phyloP scores from a whole-genome alignment of 2,888 invertebrate genomes.

The Melanchra persicariae region DNA sequence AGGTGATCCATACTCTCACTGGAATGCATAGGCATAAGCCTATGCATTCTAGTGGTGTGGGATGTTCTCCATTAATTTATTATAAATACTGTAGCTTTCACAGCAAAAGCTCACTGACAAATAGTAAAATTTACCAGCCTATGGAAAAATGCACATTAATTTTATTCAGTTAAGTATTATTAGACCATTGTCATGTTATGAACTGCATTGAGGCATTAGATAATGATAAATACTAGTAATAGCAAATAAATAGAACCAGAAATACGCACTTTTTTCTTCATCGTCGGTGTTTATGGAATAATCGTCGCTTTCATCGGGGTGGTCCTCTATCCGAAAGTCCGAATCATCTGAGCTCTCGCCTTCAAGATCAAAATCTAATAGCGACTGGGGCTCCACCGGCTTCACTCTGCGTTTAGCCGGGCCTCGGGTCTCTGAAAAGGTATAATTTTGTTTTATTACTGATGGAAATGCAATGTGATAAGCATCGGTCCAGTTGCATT shows the following conservation, averaged over 20 bases:
- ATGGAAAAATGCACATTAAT: background rate
- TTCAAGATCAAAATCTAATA: slow-evolving; percentile 96
- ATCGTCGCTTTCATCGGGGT: slow-evolving; percentile 95
- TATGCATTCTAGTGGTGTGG: no score
- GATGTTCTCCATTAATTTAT: background rate
- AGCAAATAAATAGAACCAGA: background rate
- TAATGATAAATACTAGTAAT: background rate
- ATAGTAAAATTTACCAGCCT: background rate
- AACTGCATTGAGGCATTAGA: background rate
- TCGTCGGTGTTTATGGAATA: slow-evolving; percentile 93
- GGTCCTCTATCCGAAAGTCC: slow-evolving; percentile 97
- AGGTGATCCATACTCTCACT: no score
- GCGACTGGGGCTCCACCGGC: slow-evolving; percentile 94
- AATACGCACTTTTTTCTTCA: slow-evolving; percentile 89
- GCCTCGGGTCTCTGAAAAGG: slow-evolving; percentile 90
- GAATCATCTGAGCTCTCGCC: slow-evolving; percentile 98
- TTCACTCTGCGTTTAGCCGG: slow-evolving; percentile 95
- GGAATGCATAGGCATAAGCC: background rate
- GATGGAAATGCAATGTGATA: slow-evolving; percentile 17
- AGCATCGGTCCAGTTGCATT: background rate
- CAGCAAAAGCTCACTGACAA: background rate
- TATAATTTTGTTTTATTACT: slow-evolving; percentile 26
- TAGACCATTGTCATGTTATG: background rate
- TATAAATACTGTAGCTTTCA: background rate
- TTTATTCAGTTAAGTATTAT: no score